Evolutionary conservation across 2,797 vertebrate species (phyloP), one percentile per base, ranked within the genome.

Genomic region (Lepidocolaptes lacrymiger): DNA sequence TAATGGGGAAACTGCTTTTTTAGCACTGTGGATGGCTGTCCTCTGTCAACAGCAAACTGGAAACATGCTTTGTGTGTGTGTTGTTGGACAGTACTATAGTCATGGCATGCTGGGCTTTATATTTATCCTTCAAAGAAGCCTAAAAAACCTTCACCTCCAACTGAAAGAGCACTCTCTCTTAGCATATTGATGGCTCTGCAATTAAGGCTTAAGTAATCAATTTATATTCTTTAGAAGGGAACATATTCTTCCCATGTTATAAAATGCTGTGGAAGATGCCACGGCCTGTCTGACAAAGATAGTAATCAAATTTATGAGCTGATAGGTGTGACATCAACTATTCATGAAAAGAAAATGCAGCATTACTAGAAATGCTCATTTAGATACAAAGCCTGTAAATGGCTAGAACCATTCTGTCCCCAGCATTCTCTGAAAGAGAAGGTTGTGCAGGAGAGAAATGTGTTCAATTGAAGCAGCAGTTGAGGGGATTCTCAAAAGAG

Each of bases 11-110:
- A 79, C 77, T 54, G 69, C 37, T 76, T 85, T 89, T 91, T 83
- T 74, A 85, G 51, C n/a, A 27, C 58, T 72, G 88, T 26, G 72
- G 64, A 95, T 88, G 83, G 91, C 91, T 92, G 92, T 93, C 93
- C 78, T 92, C 68, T 93, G 4, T 93, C 92, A 95, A 66, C 62
- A 63, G 61, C 82, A 75, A 88, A 71, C 49, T 79, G 64, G 63
- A 84, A 86, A 64, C 64, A 46, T 82, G 72, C 37, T 63, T 61
- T 91, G 8, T 93, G 37, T 81, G 54, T 46, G 80, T 78, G 32
- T 54, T 88, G 43, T 75, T 12, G 7, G 64, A 71, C 56, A 87
- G 63, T 49, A 37, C 71, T 88, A 48, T 7, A 72, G 26, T 67
- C 52, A 16, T 58, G 37, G 69, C 55, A 30, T 41, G 36, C 26